Conservation (phyloP, 2,113 vertebrate species). For the Rynchops niger region DNA sequence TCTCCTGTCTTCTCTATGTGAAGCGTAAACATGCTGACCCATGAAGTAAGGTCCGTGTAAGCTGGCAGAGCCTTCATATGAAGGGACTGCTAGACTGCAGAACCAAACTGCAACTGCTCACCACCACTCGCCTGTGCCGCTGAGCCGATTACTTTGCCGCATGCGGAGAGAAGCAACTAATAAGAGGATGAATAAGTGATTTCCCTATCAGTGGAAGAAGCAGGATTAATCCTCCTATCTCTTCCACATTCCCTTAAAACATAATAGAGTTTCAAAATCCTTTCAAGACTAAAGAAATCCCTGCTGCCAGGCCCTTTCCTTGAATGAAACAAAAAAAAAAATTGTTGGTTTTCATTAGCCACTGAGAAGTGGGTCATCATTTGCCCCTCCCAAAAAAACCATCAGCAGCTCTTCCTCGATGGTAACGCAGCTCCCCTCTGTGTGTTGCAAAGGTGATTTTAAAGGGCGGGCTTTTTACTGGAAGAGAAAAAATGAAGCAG, state of each 20-base stretch:
- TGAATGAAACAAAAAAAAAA: background rate
- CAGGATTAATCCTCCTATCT: background rate
- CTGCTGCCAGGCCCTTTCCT: background rate
- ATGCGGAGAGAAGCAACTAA: background rate
- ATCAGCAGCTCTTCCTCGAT: background rate
- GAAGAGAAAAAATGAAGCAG: background rate
- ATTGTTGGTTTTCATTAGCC: background rate
- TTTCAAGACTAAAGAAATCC: background rate
- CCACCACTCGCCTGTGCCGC: background rate
- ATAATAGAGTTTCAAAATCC: background rate
- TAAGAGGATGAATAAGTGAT: background rate
- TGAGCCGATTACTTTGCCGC: background rate
- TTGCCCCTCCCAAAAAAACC: background rate
- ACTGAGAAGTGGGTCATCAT: background rate
- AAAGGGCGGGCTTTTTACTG: background rate
- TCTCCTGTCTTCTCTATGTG: background rate
- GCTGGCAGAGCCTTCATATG: background rate
- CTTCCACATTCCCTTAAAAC: background rate
- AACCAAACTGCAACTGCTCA: background rate
- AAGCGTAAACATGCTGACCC: background rate
- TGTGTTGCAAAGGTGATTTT: background rate
- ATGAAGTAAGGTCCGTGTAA: background rate
- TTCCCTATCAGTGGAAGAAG: background rate
- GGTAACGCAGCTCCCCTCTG: background rate
- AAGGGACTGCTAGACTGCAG: background rate